Evolutionary conservation across 35 echinoderm and acorn worm species (phyloP).

Genomic region (Amphiura filiformis): DNA sequence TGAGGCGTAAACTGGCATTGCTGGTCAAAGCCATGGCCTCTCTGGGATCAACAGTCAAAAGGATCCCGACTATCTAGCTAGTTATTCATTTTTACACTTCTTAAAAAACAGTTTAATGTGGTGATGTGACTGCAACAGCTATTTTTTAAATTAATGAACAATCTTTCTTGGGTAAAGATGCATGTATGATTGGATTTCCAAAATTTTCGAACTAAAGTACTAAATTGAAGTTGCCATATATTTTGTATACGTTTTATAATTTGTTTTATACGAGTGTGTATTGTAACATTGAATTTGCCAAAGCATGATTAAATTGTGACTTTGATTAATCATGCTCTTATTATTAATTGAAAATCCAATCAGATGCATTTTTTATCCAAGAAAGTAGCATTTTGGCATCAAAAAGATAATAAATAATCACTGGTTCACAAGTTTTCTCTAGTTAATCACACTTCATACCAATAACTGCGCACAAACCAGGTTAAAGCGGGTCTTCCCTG

Average conservation of each 20-base stretch:
- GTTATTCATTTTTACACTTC: no score
- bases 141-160: no score
- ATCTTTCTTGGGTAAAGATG: neutral
- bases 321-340: neutral
- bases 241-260: neutral
- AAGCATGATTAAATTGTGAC: neutral
- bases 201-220: neutral
- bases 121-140: no score
- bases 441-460: no score
- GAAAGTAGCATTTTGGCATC: neutral
- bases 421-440: neutral
- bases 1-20: neutral
- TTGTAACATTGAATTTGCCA: neutral
- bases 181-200: no score
- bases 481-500: slow-evolving; percentile 6
- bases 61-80: no score
- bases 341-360: neutral
- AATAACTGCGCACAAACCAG: neutral
- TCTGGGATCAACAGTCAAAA: no score
- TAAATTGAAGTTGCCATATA: neutral
- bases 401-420: neutral
- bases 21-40: no score
- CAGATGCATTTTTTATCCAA: neutral
- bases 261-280: no score
- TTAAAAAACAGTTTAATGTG: no score